Conservation (phyloP, 2,113 vertebrate species). For the Xiphorhynchus elegans region DNA sequence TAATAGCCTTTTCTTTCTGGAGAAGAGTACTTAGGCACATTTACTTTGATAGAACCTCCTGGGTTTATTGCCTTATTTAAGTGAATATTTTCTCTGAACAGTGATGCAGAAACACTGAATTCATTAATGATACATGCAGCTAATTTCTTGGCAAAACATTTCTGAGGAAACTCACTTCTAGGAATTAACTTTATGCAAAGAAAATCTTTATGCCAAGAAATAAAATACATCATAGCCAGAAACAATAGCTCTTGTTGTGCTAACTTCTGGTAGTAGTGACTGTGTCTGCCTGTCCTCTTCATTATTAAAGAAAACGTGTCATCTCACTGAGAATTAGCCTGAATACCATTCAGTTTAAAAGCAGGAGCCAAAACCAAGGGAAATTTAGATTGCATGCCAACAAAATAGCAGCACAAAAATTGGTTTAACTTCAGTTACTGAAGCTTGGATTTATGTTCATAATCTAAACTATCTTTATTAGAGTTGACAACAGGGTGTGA, state of each 20-base stretch:
- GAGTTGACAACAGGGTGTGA: accelerated
- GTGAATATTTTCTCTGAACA: slow-evolving; percentile 21
- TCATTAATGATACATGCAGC: slow-evolving; percentile 19
- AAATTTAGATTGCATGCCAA: background rate
- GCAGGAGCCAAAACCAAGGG: background rate
- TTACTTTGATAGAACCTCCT: slow-evolving; percentile 1
- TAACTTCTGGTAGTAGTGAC: background rate
- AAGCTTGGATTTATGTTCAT: background rate
- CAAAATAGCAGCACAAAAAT: background rate
- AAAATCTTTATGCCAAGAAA: background rate
- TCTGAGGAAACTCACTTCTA: background rate
- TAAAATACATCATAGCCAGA: background rate
- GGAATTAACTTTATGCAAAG: background rate
- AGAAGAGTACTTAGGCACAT: background rate
- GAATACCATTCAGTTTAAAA: background rate
- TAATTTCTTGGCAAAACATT: slow-evolving; percentile 30
- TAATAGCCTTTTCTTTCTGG: background rate
- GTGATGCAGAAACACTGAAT: slow-evolving; percentile 17
- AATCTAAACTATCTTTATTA: background rate
- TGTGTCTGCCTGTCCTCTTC: background rate
- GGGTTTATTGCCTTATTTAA: background rate
- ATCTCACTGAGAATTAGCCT: background rate
- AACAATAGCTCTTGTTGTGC: background rate
- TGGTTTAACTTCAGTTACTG: background rate
- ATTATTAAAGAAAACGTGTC: background rate